phyloP scores from a whole-genome alignment of 2,113 vertebrate genomes.

The Ptilorrhoa leucosticta region DNA sequence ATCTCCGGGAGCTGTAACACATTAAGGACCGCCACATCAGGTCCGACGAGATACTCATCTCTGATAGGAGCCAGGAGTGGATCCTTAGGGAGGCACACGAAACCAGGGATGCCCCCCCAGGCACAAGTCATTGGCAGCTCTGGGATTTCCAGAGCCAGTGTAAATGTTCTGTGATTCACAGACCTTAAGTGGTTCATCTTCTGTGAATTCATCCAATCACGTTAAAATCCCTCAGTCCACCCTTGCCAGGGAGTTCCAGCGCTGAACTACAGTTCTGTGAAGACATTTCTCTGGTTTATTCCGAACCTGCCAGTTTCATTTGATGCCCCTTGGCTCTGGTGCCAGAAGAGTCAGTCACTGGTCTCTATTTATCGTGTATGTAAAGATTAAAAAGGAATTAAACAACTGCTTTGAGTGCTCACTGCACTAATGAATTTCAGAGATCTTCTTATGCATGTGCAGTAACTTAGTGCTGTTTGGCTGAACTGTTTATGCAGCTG shows the following conservation, averaged over 20 bases:
- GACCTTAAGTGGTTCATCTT: not conserved
- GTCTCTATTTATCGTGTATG: not conserved
- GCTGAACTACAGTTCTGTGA: not conserved
- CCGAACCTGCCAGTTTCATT: not conserved
- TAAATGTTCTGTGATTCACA: not conserved
- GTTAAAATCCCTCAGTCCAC: not conserved
- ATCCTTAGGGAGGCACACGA: not conserved
- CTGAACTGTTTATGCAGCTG: not conserved
- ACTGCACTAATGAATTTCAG: not conserved
- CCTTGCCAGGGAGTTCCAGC: not conserved
- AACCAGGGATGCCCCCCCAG: not conserved
- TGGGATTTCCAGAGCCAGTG: not conserved
- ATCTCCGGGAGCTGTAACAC: not conserved
- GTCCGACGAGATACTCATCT: not conserved
- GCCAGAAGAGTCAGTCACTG: not conserved
- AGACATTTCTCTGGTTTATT: not conserved
- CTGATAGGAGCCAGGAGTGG: not conserved
- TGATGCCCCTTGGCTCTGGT: not conserved
- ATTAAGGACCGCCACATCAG: not conserved
- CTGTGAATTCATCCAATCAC: not conserved
- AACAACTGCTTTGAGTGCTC: not conserved
- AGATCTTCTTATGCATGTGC: not conserved
- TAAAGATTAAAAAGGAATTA: not conserved
- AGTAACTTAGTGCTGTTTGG: not conserved
- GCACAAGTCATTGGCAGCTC: not conserved